These are phyloP conservation scores for Synergus umbraculus DNA, from an alignment of 2,888 invertebrate genomes.

Conservation along the genomic window DNA sequence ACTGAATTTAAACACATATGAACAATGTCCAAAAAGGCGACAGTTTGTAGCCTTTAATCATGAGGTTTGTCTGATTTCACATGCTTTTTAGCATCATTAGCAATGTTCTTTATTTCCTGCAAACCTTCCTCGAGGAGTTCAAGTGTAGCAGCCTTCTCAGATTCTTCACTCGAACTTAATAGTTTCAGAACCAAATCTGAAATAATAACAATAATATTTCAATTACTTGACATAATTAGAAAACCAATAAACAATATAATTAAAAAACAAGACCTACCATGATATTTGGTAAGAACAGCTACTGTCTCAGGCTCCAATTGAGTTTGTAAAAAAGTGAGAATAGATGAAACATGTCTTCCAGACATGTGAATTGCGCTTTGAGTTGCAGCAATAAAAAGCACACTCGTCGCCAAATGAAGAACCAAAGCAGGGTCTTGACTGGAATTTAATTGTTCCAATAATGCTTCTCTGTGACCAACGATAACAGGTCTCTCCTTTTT, in stretches of 20 bases:
- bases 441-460: constrained; percentile 87
- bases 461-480: constrained; percentile 88
- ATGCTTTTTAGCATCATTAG: constrained; percentile 79
- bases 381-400: constrained; percentile 89
- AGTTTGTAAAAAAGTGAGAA: constrained; percentile 86
- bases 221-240: not conserved
- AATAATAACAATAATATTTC: constrained; percentile 60
- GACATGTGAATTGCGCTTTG: constrained; percentile 94
- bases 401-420: constrained; percentile 86
- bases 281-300: constrained; percentile 83
- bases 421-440: constrained; percentile 88
- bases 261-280: constrained; percentile 81
- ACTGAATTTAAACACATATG: not conserved
- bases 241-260: constrained; percentile 34
- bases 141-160: constrained; percentile 78
- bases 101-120: constrained; percentile 78
- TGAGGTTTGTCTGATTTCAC: constrained; percentile 68
- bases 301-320: constrained; percentile 84
- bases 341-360: constrained; percentile 92
- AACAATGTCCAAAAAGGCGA: not conserved
- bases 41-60: constrained; percentile 50
- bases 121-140: constrained; percentile 79
- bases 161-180: constrained; percentile 79
- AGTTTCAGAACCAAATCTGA: constrained; percentile 84
- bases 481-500: constrained; percentile 89